phyloP scores from a whole-genome alignment of 2,888 invertebrate genomes.

The Arrhopalites spinosus region DNA sequence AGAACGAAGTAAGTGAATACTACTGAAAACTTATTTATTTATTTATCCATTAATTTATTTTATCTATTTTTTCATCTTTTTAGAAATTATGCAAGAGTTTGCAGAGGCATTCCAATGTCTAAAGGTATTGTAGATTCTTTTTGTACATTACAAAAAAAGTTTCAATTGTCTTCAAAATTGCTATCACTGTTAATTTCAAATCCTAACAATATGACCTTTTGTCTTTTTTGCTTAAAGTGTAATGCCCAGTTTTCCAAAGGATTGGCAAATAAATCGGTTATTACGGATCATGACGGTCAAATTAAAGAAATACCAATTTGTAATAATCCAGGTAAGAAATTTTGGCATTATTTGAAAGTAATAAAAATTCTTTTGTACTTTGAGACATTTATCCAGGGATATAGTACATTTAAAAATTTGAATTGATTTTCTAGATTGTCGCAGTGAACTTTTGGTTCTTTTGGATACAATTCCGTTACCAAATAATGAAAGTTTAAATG shows the following conservation, averaged over 20 bases:
- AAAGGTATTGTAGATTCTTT: too few species aligned
- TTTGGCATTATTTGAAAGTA: too few species aligned
- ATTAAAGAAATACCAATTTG: conserved; percentile 50
- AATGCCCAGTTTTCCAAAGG: conserved; percentile 53
- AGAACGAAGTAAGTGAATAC: conserved; percentile 41
- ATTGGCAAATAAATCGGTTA: conserved; percentile 43
- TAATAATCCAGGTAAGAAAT: conserved; percentile 48
- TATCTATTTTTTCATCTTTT: not conserved
- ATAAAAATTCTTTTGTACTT: too few species aligned
- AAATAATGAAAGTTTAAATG: conserved; percentile 52
- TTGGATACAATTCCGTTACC: conserved; percentile 47
- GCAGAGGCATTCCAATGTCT: conserved; percentile 54
- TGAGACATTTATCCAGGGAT: too few species aligned
- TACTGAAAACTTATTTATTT: too few species aligned
- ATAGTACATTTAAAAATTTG: too few species aligned
- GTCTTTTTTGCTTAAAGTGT: conserved; percentile 42
- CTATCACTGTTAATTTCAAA: too few species aligned
- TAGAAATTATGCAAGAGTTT: conserved; percentile 51
- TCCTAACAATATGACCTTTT: too few species aligned
- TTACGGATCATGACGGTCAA: conserved; percentile 42
- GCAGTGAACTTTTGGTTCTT: conserved; percentile 50
- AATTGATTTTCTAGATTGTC: conserved; percentile 34
- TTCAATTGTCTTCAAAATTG: too few species aligned
- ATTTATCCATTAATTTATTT: too few species aligned
- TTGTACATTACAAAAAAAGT: too few species aligned